Evolutionary conservation across 1,140 invertebrate genomes (phyloP).

Genomic region (Pantala flavescens): DNA sequence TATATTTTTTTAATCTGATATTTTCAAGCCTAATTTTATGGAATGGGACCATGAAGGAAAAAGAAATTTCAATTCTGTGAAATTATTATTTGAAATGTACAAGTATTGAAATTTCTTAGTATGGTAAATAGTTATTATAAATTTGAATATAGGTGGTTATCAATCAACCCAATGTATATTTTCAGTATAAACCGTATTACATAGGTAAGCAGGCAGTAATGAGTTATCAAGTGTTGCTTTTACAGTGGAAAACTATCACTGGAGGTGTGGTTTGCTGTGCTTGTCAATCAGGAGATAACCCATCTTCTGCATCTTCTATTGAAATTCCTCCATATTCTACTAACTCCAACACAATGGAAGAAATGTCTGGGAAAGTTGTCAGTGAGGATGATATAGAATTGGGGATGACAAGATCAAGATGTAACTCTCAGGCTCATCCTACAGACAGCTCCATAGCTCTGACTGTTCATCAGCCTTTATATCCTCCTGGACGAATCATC

Average conservation of each 20-base stretch:
- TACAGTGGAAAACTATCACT: conserved; percentile 80
- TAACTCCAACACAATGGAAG: background rate
- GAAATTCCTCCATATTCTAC: background rate
- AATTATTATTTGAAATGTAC: too few relatives aligned
- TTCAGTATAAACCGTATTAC: too few relatives aligned
- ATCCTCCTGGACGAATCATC: conserved; percentile 79
- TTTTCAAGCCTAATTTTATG: too few relatives aligned
- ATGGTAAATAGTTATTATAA: too few relatives aligned
- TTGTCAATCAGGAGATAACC: conserved; percentile 29
- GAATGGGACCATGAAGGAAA: too few relatives aligned
- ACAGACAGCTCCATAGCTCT: conserved; percentile 61
- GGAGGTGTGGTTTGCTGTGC: conserved; percentile 72
- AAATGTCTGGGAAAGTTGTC: conserved; percentile 37
- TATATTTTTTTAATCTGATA: too few relatives aligned
- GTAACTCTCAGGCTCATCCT: conserved; percentile 42
- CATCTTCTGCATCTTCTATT: background rate
- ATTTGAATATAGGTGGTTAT: too few relatives aligned
- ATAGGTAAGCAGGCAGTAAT: too few relatives aligned
- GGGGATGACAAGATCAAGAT: conserved; percentile 36
- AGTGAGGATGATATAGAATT: conserved; percentile 45
- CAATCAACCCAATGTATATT: too few relatives aligned
- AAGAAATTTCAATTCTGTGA: too few relatives aligned
- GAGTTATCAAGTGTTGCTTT: too few relatives aligned
- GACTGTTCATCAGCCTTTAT: conserved; percentile 70
- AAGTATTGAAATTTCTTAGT: too few relatives aligned